Evolutionary conservation across 2,797 vertebrate genomes (phyloP), one percentile per base, ranked within the genome.

Genomic region (Chaenodraco wilsoni): DNA sequence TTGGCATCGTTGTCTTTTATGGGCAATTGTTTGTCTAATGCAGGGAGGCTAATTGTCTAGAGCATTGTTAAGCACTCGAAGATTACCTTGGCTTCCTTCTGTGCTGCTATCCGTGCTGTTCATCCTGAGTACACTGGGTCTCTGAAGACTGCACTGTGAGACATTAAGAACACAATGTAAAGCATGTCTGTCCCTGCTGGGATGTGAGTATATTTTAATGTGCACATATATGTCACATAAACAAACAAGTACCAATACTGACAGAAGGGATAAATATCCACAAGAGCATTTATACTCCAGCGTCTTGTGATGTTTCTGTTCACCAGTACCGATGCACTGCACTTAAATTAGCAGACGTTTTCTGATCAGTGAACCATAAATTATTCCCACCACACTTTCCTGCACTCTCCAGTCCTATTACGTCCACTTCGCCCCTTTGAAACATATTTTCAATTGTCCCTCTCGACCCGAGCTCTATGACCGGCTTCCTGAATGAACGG

Each of bases 71-170:
- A 87, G 84, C 84, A 86, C 84, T 87, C 67, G 40, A 86, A 89
- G 82, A 90, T 85, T 86, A 90, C 74, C 86, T 88, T 86, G 84
- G 90, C 87, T 89, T 87, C 89, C 90, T 87, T 89, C 78, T 87
- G 90, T 89, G 92, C 93, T 94, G 93, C 93, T 94, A 94, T 90
- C 87, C 88, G 88, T 92, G 85, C 91, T 89, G 86, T 91, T 90
- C 91, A 92, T 87, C 86, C 84, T 76, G 90, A 90, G 85, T 92
- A 92, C 90, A 91, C 91, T 93, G 91, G 86, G 91, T 93, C 91
- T 93, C 85, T 87, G 83, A 91, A 91, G 91, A 93, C 92, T 92
- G 91, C 93, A 94, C 93, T 94, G 93, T 94, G 93, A 94, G 91
- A 92, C 89, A 92, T 90, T 89, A 89, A 84, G 74, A 90, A 90